Conservation (phyloP, 2,888 invertebrate genomes). For the Anaspis maculata region DNA sequence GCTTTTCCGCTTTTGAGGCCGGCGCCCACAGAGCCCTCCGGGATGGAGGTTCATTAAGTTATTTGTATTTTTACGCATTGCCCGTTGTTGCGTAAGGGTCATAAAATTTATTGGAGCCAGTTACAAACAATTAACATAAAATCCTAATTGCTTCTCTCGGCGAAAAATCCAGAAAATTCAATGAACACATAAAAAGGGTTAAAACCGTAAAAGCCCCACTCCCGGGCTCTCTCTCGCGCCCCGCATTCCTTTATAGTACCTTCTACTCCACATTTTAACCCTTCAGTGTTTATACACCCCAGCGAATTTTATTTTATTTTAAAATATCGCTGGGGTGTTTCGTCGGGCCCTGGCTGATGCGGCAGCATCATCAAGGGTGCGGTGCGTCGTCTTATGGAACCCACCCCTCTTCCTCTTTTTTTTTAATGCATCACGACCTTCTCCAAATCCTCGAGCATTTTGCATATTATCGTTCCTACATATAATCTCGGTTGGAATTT, state of each 20-base stretch:
- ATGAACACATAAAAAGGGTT: constrained; percentile 37
- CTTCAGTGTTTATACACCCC: constrained; percentile 32
- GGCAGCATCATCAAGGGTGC: too few relatives aligned
- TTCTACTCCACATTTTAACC: constrained; percentile 32
- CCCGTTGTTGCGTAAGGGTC: constrained; percentile 18
- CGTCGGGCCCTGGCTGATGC: background rate
- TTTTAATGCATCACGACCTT: constrained; percentile 2
- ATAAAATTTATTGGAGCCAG: constrained; percentile 32
- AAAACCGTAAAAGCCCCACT: constrained; percentile 29
- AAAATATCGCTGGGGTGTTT: background rate
- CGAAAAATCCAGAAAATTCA: constrained; percentile 37
- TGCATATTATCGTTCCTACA: constrained; percentile 6
- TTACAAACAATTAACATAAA: constrained; percentile 37
- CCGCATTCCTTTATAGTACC: constrained; percentile 28
- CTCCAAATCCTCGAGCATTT: constrained; percentile 1
- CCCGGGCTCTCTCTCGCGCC: constrained; percentile 19
- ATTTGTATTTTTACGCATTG: constrained; percentile 21
- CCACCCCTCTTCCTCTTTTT: constrained; percentile 2
- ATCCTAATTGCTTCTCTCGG: constrained; percentile 34
- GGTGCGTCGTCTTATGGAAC: constrained; percentile 11
- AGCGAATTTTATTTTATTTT: constrained; percentile 32
- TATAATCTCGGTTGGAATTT: constrained; percentile 5
- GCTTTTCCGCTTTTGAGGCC: too few relatives aligned
- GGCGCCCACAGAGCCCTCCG: too few relatives aligned
- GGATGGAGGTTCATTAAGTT: too few relatives aligned